phyloP scores from a whole-genome alignment of 2,797 vertebrate species.

The Oreortyx pictus region DNA sequence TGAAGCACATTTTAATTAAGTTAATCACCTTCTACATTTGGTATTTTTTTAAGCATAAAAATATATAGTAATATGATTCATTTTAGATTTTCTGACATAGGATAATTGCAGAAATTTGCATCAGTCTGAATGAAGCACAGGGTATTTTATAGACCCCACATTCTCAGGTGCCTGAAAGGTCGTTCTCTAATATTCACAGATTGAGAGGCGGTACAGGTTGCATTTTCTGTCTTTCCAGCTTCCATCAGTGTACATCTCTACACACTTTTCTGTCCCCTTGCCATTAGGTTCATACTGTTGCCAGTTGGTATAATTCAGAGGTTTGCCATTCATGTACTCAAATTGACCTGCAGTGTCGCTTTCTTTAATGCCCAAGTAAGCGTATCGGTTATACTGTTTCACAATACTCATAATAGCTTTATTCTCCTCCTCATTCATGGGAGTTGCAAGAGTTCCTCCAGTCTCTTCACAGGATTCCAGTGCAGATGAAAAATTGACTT shows the following conservation, averaged over 20 bases:
- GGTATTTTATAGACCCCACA: background rate
- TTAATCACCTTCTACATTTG: background rate
- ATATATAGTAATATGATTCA: background rate
- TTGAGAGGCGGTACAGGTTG: conserved; percentile 51
- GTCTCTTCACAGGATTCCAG: conserved; percentile 47
- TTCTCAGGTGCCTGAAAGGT: background rate
- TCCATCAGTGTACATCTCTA: conserved; percentile 80
- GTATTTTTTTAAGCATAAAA: background rate
- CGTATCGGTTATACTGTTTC: conserved; percentile 72
- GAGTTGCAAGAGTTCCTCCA: conserved; percentile 72
- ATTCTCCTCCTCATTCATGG: conserved; percentile 73
- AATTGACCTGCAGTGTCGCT: conserved; percentile 54
- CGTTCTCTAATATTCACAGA: conserved; percentile 78
- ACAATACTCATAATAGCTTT: conserved; percentile 62
- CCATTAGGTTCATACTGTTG: conserved; percentile 68
- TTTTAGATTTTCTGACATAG: background rate
- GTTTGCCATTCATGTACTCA: conserved; percentile 30
- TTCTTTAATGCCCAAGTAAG: conserved; percentile 76
- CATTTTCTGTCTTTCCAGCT: conserved; percentile 80
- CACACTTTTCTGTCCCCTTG: conserved; percentile 75
- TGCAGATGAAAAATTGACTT: conserved; percentile 56
- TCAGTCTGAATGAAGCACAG: background rate
- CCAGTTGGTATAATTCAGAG: conserved; percentile 79
- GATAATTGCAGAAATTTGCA: background rate
- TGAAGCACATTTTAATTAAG: background rate